Percentiles rank a stretch among this genome's conserved stretches.
These are phyloP conservation scores for Aphelenchoides fujianensis DNA, from an alignment of 1,140 invertebrate species.

Conservation along the genomic window DNA sequence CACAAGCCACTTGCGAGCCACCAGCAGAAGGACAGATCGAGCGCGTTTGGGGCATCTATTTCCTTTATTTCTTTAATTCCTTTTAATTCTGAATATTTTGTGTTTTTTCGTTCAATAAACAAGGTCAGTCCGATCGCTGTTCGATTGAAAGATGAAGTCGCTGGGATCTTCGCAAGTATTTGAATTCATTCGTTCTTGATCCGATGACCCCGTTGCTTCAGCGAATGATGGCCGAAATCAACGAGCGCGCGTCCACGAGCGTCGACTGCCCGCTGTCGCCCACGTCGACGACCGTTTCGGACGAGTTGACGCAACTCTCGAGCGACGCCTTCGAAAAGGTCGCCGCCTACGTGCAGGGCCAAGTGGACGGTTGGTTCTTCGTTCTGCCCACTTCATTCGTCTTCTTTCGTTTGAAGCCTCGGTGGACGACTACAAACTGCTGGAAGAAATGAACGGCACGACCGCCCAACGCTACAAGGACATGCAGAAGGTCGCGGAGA, in stretches of 20 bases:
- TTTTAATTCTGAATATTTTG: neutral
- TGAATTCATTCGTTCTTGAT: neutral
- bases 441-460: conserved; percentile 78
- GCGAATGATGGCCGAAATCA: conserved; percentile 58
- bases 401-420: conserved; percentile 39
- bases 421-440: conserved; percentile 69
- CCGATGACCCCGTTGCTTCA: neutral
- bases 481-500: conserved; percentile 75
- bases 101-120: too few species aligned
- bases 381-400: conserved; percentile 14
- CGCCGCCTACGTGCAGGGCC: conserved; percentile 40
- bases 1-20: too few species aligned
- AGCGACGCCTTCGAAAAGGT: conserved; percentile 37
- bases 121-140: neutral
- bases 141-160: neutral
- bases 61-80: neutral
- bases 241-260: conserved; percentile 56
- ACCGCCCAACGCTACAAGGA: conserved; percentile 78
- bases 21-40: too few species aligned
- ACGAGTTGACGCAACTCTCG: conserved; percentile 47
- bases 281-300: conserved; percentile 40
- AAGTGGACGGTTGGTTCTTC: conserved; percentile 44
- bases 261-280: conserved; percentile 52
- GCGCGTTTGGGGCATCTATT: neutral
- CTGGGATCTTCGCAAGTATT: neutral